Percentiles rank a stretch among this genome's conserved stretches.
Evolutionary conservation across 2,113 vertebrate genomes (phyloP).

Genomic region (Rostratula benghalensis): DNA sequence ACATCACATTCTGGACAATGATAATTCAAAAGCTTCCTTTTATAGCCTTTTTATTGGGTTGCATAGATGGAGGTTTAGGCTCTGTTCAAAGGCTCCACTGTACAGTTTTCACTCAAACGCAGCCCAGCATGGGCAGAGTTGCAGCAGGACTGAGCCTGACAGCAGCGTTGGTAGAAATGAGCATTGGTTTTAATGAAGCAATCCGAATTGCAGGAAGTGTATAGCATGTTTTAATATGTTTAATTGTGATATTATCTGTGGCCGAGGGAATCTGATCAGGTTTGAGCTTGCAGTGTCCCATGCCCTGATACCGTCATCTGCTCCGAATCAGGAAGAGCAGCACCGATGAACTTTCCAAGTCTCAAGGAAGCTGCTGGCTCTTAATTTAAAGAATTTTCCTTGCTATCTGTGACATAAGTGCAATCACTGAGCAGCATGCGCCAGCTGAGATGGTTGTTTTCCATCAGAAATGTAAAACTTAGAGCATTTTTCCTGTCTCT

Average conservation of each 20-base stretch:
- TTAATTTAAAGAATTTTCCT: background rate
- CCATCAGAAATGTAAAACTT: background rate
- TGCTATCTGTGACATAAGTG: background rate
- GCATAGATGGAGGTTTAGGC: background rate
- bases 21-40: background rate
- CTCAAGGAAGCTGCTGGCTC: background rate
- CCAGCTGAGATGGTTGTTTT: background rate
- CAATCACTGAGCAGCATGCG: background rate
- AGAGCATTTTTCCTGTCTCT: background rate
- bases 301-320: background rate
- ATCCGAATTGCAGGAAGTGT: background rate
- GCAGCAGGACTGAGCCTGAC: rapidly evolving
- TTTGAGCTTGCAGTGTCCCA: background rate
- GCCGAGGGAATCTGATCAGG: background rate
- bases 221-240: background rate
- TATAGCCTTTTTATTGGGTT: background rate
- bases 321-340: background rate
- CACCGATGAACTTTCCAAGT: background rate
- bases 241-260: background rate
- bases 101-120: background rate
- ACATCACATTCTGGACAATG: background rate
- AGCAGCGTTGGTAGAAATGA: background rate
- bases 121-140: background rate
- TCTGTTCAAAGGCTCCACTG: background rate
- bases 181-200: background rate